phyloP scores from a whole-genome alignment of 2,888 invertebrate species.

The Lasioglossum leucozonium region DNA sequence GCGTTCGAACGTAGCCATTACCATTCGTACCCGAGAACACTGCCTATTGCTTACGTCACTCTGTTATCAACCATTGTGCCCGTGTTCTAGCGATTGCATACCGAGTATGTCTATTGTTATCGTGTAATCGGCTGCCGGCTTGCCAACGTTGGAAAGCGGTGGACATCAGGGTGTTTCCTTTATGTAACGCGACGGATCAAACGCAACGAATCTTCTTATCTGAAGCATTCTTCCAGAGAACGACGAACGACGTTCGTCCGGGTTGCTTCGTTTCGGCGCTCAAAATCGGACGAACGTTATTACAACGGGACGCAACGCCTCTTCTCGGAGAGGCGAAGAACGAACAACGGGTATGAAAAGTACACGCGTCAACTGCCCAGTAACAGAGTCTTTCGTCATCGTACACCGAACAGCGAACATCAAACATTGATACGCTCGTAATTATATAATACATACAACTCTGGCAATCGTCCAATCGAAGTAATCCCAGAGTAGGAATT shows the following conservation, averaged over 20 bases:
- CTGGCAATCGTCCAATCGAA: constrained; percentile 19
- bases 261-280: not conserved
- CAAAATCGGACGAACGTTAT: not conserved
- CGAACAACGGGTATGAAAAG: not conserved
- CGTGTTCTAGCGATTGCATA: not conserved
- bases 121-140: not conserved
- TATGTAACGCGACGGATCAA: not conserved
- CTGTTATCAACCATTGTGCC: not conserved
- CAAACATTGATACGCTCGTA: not conserved
- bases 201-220: not conserved
- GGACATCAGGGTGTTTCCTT: not conserved
- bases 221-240: not conserved
- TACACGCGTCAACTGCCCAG: not conserved
- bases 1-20: not conserved
- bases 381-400: not conserved
- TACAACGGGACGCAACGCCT: not conserved
- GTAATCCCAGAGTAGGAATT: not conserved
- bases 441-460: constrained; percentile 29
- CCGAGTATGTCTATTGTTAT: not conserved
- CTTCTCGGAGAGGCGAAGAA: not conserved
- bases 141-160: not conserved
- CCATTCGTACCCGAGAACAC: not conserved
- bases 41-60: not conserved
- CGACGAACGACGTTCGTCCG: not conserved
- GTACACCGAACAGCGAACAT: not conserved